A percentile compares a stretch with the other conserved stretches of the same genome.
These are phyloP conservation scores for Lysandra bellargus DNA, from an alignment of 2,888 invertebrate species.

Conservation along the genomic window DNA sequence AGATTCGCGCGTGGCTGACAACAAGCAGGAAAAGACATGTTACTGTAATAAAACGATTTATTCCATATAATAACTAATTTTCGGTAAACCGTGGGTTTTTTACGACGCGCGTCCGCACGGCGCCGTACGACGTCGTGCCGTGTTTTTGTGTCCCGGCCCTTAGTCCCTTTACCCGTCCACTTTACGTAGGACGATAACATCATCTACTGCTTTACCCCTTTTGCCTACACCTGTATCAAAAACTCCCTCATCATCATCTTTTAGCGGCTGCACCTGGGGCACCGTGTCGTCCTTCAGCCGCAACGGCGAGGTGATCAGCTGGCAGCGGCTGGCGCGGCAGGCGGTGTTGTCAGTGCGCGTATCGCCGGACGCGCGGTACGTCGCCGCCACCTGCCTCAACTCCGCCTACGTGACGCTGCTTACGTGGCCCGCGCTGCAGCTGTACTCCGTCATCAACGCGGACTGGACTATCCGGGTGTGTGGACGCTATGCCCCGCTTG, in stretches of 20 bases:
- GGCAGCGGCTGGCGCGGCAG: slow-evolving; percentile 38
- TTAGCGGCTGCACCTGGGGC: slow-evolving; percentile 66
- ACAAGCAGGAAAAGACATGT: too few species aligned
- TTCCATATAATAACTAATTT: too few species aligned
- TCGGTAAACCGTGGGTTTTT: too few species aligned
- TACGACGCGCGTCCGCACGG: too few species aligned
- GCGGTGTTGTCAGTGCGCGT: slow-evolving; percentile 53
- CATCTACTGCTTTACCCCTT: too few species aligned
- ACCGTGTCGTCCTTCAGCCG: slow-evolving; percentile 50
- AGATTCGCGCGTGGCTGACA: too few species aligned
- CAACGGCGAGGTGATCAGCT: slow-evolving; percentile 43
- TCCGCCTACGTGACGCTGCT: slow-evolving; percentile 50
- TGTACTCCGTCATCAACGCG: slow-evolving; percentile 47
- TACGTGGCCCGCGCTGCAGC: slow-evolving; percentile 57
- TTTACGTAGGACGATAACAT: too few species aligned
- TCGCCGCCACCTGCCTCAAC: slow-evolving; percentile 53
- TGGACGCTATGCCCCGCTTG: neutral
- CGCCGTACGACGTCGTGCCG: too few species aligned
- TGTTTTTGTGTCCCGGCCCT: too few species aligned
- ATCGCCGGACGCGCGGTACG: slow-evolving; percentile 65
- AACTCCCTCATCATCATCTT: neutral
- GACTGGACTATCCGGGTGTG: slow-evolving; percentile 58
- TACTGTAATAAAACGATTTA: too few species aligned
- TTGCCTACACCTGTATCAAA: neutral
- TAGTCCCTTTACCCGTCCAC: too few species aligned